A percentile compares a stretch with the other conserved stretches of the same genome.
These are phyloP conservation scores for Furcula furcula DNA, from an alignment of 2,888 invertebrate species.

Conservation along the genomic window DNA sequence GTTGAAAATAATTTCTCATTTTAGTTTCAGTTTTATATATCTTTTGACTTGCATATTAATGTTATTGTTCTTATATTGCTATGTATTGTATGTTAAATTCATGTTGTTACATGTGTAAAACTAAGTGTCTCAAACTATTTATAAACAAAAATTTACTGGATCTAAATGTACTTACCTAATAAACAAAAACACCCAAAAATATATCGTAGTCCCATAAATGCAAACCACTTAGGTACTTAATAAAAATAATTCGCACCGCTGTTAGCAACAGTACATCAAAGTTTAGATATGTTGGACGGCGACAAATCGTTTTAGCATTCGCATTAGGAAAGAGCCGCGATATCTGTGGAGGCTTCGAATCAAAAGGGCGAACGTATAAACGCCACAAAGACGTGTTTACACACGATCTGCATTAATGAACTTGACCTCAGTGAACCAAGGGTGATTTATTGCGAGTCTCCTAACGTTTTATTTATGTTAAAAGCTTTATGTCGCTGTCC, in stretches of 20 bases:
- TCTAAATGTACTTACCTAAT: too few species aligned
- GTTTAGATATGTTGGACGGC: constrained; percentile 65
- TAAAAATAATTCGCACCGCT: not conserved
- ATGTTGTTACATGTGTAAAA: too few species aligned
- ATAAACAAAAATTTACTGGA: too few species aligned
- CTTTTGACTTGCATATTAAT: too few species aligned
- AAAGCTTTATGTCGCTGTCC: constrained; percentile 24
- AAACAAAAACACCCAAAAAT: too few species aligned
- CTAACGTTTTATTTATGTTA: constrained; percentile 34
- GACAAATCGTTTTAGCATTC: constrained; percentile 73
- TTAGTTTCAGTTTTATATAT: too few species aligned
- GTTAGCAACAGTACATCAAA: constrained; percentile 47
- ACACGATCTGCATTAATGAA: constrained; percentile 65
- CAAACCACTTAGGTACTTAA: too few species aligned
- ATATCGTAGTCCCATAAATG: too few species aligned
- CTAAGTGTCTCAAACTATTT: too few species aligned
- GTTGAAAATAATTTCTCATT: too few species aligned
- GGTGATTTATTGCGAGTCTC: constrained; percentile 32
- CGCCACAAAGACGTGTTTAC: constrained; percentile 30
- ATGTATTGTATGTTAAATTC: too few species aligned
- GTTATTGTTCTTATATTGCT: too few species aligned
- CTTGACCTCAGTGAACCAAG: constrained; percentile 47
- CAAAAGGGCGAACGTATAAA: constrained; percentile 64
- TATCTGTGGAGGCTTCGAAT: constrained; percentile 47
- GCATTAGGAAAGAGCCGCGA: constrained; percentile 57